Conservation (phyloP, 2,888 invertebrate genomes). For the Dromius quadrimaculatus region DNA sequence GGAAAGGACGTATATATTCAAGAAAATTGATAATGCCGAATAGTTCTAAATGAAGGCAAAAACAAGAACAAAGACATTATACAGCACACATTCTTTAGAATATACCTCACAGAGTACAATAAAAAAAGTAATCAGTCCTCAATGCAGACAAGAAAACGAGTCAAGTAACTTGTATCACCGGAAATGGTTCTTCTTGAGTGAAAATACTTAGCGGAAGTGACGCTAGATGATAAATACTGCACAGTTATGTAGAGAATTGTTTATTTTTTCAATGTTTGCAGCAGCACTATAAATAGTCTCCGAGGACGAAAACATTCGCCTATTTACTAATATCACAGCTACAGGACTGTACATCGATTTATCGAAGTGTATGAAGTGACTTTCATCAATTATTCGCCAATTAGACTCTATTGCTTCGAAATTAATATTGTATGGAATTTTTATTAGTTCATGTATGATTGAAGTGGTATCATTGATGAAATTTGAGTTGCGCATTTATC, state of each 20-base stretch:
- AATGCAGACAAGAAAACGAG: background rate
- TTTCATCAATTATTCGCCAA: background rate
- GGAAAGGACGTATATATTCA: too few species aligned
- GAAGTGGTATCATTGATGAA: too few species aligned
- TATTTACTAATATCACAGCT: background rate
- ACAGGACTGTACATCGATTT: background rate
- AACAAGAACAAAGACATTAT: too few species aligned
- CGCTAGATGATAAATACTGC: background rate
- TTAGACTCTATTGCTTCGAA: background rate
- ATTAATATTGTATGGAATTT: background rate
- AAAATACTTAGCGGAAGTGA: background rate
- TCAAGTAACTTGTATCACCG: background rate
- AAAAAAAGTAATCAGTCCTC: background rate
- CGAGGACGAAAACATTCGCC: background rate
- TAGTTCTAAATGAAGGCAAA: too few species aligned
- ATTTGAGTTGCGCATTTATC: too few species aligned
- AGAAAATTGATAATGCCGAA: too few species aligned
- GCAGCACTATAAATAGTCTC: background rate
- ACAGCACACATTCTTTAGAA: too few species aligned
- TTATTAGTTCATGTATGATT: too few species aligned
- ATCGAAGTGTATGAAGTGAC: background rate
- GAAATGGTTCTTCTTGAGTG: background rate
- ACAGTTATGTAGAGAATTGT: background rate
- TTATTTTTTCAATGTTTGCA: slow-evolving; percentile 4
- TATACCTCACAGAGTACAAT: background rate